Percentiles rank a stretch among this genome's conserved stretches.
Conservation (phyloP, 2,888 invertebrate species). For the Mellilla xanthometata region DNA sequence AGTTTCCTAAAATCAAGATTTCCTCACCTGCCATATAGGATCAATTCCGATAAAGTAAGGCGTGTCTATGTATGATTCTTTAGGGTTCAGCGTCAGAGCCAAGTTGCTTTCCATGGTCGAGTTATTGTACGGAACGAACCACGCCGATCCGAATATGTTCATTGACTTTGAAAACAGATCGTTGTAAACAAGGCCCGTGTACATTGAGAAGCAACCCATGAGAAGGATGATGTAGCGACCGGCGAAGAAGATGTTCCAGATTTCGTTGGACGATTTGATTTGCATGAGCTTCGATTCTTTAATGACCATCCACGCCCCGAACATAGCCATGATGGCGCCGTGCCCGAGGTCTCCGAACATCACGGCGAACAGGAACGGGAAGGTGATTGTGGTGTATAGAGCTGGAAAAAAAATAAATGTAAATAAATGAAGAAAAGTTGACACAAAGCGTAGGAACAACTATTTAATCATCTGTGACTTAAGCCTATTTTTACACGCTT, state of each 20-base stretch:
- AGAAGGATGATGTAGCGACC: slow-evolving; percentile 98
- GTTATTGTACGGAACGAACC: slow-evolving; percentile 85
- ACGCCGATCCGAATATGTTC: slow-evolving; percentile 96
- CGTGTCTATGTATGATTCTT: slow-evolving; percentile 72
- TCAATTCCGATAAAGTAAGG: slow-evolving; percentile 97
- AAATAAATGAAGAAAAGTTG: too few species aligned
- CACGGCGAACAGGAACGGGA: slow-evolving; percentile 97
- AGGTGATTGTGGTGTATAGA: slow-evolving; percentile 93
- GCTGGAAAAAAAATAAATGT: slow-evolving; percentile 80
- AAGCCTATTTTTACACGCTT: too few species aligned
- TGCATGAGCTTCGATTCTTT: slow-evolving; percentile 89
- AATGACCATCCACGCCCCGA: slow-evolving; percentile 91
- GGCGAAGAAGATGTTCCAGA: slow-evolving; percentile 99
- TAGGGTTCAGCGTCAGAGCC: slow-evolving; percentile 86
- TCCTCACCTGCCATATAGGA: slow-evolving; percentile 86
- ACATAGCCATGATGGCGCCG: slow-evolving; percentile 91
- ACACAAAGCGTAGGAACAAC: too few species aligned
- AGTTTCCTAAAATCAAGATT: not conserved
- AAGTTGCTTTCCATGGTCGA: slow-evolving; percentile 71
- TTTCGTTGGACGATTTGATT: slow-evolving; percentile 90
- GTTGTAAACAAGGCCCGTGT: slow-evolving; percentile 98
- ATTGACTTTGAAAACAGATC: slow-evolving; percentile 98
- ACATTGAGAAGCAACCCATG: slow-evolving; percentile 99
- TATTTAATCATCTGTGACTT: too few species aligned
- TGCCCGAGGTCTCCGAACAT: slow-evolving; percentile 99